phyloP scores from a whole-genome alignment of 2,888 invertebrate species.

The Xestia c-nigrum region DNA sequence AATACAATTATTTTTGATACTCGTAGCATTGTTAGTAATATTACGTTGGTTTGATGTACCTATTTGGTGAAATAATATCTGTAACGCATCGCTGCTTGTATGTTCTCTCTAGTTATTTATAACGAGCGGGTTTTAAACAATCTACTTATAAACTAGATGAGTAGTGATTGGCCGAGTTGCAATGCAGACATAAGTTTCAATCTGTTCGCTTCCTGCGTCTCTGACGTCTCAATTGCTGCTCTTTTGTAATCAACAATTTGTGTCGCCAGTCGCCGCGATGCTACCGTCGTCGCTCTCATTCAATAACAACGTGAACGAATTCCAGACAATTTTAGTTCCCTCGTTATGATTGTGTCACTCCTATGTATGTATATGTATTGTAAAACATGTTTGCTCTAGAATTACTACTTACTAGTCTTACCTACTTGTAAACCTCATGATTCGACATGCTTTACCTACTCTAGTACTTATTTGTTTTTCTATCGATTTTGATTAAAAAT shows the following conservation, averaged over 20 bases:
- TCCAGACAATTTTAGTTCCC: constrained; percentile 82
- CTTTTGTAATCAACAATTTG: constrained; percentile 90
- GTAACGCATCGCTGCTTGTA: constrained; percentile 45
- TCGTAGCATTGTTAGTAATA: constrained; percentile 69
- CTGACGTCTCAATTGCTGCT: constrained; percentile 89
- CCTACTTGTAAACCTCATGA: constrained; percentile 42
- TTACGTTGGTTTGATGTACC: constrained; percentile 40
- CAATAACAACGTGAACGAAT: constrained; percentile 85
- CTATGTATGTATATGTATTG: constrained; percentile 63
- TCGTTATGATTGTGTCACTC: constrained; percentile 79
- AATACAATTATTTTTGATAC: constrained; percentile 71
- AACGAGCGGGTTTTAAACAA: constrained; percentile 67
- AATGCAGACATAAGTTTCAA: constrained; percentile 87
- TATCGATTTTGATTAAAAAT: background rate
- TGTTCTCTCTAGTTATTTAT: constrained; percentile 64
- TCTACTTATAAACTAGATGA: constrained; percentile 68
- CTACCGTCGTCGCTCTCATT: constrained; percentile 81
- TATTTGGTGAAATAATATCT: constrained; percentile 39
- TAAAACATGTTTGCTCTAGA: constrained; percentile 63
- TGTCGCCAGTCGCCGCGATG: constrained; percentile 83
- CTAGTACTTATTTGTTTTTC: background rate
- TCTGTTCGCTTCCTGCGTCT: constrained; percentile 85
- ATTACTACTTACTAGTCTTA: constrained; percentile 41
- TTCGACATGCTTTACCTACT: background rate
- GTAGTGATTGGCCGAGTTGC: constrained; percentile 71